Base-by-base conservation (phyloP, 2,888 invertebrate genomes). In the Erebia epiphron region DNA sequence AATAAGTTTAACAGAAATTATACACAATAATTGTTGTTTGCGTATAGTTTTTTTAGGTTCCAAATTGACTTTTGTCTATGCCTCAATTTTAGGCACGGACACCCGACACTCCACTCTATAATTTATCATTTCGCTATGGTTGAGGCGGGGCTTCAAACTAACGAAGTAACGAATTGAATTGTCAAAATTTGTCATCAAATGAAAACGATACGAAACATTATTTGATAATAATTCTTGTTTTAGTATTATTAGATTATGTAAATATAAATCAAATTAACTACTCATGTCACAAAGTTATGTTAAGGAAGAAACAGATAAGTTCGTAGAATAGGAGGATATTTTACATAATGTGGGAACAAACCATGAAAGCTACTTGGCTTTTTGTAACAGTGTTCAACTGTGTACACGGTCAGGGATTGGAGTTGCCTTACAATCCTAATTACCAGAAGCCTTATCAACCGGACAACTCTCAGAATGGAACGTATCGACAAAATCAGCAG, bases 401-500 rank as follows among this genome's bases (percentile, higher is more conserved):
- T 79, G 89, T 83, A 70, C 82, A 82, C 77, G 83, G 86, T n/a
- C 92, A 92, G 79, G 79, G 80, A 68, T 78, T 83, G 52, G 90
- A 92, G 66, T 78, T 82, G 21, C 82, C 83, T 49, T 90, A 81
- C 75, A 90, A 89, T 77, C 87, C 85, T 1, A 89, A 87, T 72
- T 91, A 87, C 81, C 84, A 84, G 21, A 86, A 84, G 73, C 86
- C 85, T 73, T 85, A 82, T 62, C 87, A 83, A 76, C 79, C 79
- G 43, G 76, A 79, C 9, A 84, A 83, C 57, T 86, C 75, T 67
- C 84, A 80, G 74, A 92, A 90, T 79, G 83, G 81, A 49, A 81
- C 87, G 35, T 91, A 91, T 73, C 86, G 89, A 70, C 84, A 85
- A 35, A 90, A 88, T 73, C 71, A 82, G 66, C 91, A 91, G 81